These are phyloP conservation scores for Lysandra bellargus DNA, from an alignment of 2,888 invertebrate species.

Conservation along the genomic window DNA sequence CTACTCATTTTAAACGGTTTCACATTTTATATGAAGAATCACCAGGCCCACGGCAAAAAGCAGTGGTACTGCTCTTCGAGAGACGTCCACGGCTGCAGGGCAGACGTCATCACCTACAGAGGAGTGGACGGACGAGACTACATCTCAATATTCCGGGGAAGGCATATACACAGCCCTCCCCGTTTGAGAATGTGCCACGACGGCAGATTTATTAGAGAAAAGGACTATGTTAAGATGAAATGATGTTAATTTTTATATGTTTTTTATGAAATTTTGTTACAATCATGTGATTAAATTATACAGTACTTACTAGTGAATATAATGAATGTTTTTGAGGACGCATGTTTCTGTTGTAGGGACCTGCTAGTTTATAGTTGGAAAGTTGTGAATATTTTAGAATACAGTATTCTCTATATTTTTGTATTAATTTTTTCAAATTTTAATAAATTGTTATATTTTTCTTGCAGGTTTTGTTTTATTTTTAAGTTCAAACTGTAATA, in stretches of 20 bases:
- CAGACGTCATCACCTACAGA: constrained; percentile 73
- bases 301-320: constrained; percentile 47
- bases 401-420: constrained; percentile 61
- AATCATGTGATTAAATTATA: constrained; percentile 62
- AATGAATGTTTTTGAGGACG: constrained; percentile 55
- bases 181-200: constrained; percentile 70
- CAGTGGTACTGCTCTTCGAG: constrained; percentile 76
- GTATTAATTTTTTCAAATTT: constrained; percentile 5
- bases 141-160: constrained; percentile 72
- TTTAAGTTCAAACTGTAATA: constrained; percentile 38
- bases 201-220: constrained; percentile 72
- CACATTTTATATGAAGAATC: constrained; percentile 76
- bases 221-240: constrained; percentile 53
- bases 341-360: constrained; percentile 70
- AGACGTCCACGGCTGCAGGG: constrained; percentile 70
- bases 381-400: constrained; percentile 68
- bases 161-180: constrained; percentile 70
- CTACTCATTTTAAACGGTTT: constrained; percentile 70
- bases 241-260: constrained; percentile 46
- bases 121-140: constrained; percentile 69
- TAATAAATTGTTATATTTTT: constrained; percentile 38
- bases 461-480: constrained; percentile 33
- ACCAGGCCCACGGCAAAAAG: constrained; percentile 74
- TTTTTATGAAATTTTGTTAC: constrained; percentile 41
- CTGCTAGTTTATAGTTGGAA: constrained; percentile 64